These are phyloP conservation scores for Mandrillus leucophaeus DNA, from an alignment of 2,113 vertebrate genomes.

Conservation along the genomic window DNA sequence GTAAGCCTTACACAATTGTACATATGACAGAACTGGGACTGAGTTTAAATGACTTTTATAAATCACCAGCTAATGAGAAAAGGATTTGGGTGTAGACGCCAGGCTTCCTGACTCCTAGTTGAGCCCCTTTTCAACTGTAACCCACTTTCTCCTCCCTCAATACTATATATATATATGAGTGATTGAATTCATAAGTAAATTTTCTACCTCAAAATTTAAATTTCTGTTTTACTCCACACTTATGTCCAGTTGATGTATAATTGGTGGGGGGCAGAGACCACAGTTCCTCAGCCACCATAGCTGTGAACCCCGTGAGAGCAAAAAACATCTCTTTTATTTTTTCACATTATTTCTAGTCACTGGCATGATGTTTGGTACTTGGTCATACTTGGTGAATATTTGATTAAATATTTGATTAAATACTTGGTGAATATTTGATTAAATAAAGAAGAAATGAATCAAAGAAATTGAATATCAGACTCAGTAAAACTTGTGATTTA, in stretches of 20 bases:
- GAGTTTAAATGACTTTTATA: neutral
- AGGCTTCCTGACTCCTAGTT: neutral
- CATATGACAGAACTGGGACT: neutral
- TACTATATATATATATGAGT: neutral
- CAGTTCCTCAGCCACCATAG: neutral
- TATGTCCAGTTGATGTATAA: neutral
- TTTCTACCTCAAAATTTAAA: neutral
- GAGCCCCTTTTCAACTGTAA: neutral
- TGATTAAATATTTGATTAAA: slow-evolving; percentile 5
- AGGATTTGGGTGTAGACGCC: neutral
- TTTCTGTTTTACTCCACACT: neutral
- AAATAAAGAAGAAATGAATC: slow-evolving; percentile 6
- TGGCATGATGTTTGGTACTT: neutral
- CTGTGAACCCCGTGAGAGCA: neutral
- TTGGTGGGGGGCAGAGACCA: neutral
- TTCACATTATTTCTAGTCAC: neutral
- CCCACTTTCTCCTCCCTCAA: neutral
- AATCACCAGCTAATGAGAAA: neutral
- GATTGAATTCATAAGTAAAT: neutral
- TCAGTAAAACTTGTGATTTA: slow-evolving; percentile 28
- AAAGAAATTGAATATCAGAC: neutral
- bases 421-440: neutral
- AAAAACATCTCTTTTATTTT: neutral
- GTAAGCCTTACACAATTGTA: neutral
- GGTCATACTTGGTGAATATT: neutral